phyloP scores from a whole-genome alignment of 1,140 invertebrate species.

The Drosophila ironensis region DNA sequence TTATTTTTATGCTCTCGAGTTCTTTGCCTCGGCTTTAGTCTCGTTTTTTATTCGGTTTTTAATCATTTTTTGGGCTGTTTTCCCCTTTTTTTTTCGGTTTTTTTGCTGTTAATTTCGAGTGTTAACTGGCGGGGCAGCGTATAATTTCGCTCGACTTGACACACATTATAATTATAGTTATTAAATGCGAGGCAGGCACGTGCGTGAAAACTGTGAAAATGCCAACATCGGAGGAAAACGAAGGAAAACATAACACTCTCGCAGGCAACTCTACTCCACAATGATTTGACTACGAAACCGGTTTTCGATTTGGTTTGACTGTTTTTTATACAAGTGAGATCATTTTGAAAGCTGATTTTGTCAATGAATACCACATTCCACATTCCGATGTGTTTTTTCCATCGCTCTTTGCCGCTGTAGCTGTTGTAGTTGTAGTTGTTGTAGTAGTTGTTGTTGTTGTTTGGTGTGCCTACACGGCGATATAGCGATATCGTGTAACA shows the following conservation, averaged over 20 bases:
- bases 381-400: conserved; percentile 64
- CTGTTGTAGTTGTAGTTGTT: conserved; percentile 20
- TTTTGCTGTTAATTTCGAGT: conserved; percentile 47
- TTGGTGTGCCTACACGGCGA: conserved; percentile 35
- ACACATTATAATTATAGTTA: conserved; percentile 71
- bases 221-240: conserved; percentile 30
- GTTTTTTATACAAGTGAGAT: conserved; percentile 82
- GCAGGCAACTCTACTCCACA: conserved; percentile 39
- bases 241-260: conserved; percentile 51
- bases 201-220: conserved; percentile 31
- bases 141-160: conserved; percentile 63
- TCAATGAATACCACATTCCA: conserved; percentile 82
- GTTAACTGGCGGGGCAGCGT: conserved; percentile 58
- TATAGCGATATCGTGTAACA: conserved; percentile 58
- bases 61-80: not conserved
- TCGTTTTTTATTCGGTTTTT: conserved; percentile 15
- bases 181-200: conserved; percentile 65
- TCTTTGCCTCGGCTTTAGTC: conserved; percentile 4
- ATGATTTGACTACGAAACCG: conserved; percentile 82
- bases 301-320: conserved; percentile 83
- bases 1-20: conserved; percentile 38
- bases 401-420: not conserved
- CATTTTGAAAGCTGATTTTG: conserved; percentile 83
- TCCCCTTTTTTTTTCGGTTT: conserved; percentile 16
- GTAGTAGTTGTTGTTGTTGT: conserved; percentile 9